Percentiles rank a stretch among this genome's conserved stretches.
Evolutionary conservation across 2,113 vertebrate genomes (phyloP).

Genomic region (Isurus oxyrinchus): DNA sequence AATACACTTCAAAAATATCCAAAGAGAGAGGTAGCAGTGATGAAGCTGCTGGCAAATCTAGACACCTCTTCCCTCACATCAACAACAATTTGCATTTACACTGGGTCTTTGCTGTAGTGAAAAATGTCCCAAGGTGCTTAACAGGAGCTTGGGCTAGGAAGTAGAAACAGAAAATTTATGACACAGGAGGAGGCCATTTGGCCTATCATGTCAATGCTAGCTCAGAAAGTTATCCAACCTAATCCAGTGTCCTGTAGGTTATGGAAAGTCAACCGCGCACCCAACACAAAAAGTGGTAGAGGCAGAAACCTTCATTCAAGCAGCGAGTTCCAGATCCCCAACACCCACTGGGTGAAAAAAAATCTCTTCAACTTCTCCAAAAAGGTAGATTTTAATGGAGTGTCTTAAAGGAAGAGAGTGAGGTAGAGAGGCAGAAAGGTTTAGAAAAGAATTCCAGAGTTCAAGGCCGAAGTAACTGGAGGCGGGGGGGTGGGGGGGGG

Average conservation of each 20-base stretch:
- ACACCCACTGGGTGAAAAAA: too few species aligned
- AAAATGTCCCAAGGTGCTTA: neutral
- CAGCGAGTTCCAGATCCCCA: neutral
- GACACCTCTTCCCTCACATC: neutral
- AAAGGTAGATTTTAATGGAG: neutral
- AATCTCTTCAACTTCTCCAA: too few species aligned
- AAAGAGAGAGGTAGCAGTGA: neutral
- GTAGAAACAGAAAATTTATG: neutral
- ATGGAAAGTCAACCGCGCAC: neutral
- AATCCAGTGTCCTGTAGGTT: too few species aligned
- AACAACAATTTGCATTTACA: neutral
- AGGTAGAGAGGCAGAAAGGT: too few species aligned
- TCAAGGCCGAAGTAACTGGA: too few species aligned
- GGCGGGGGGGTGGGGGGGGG: too few species aligned
- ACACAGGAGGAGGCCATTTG: neutral
- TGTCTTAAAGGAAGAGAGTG: neutral
- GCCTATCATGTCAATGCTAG: too few species aligned
- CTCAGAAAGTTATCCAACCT: too few species aligned
- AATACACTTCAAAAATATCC: slow-evolving; percentile 9
- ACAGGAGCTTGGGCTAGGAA: neutral
- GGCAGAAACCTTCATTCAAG: neutral
- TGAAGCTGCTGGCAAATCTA: neutral
- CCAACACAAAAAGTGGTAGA: neutral
- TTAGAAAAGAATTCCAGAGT: too few species aligned
- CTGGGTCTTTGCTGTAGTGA: neutral